Evolutionary conservation across 1,140 invertebrate genomes (phyloP).

Genomic region (Eurytemora carolleeae): DNA sequence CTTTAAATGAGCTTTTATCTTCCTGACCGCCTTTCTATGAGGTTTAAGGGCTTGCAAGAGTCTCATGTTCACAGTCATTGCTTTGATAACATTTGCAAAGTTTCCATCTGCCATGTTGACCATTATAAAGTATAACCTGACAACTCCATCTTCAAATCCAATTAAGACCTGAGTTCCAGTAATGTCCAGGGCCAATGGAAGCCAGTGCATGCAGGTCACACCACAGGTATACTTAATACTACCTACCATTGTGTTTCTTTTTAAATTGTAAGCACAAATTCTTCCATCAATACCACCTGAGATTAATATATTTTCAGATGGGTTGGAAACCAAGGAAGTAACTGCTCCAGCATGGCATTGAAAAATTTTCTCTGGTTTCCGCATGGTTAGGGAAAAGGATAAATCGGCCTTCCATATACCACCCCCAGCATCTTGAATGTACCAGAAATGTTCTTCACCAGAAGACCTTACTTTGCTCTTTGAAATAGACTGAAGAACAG

Average conservation of each 20-base stretch:
- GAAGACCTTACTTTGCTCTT: neutral
- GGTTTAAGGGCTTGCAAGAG: neutral
- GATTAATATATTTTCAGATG: neutral
- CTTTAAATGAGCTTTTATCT: neutral
- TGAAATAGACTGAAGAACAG: neutral
- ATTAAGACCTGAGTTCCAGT: neutral
- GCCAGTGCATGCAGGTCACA: neutral
- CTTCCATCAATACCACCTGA: neutral
- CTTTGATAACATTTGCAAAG: neutral
- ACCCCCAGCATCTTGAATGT: neutral
- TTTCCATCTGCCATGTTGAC: neutral
- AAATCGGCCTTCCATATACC: neutral
- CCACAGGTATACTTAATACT: neutral
- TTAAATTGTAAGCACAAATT: neutral
- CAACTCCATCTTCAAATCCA: neutral
- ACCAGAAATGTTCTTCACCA: neutral
- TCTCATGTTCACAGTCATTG: neutral
- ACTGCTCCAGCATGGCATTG: neutral
- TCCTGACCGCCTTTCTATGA: neutral
- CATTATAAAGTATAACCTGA: neutral
- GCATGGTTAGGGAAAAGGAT: neutral
- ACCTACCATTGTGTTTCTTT: neutral
- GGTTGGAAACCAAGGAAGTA: neutral
- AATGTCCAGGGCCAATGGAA: neutral
- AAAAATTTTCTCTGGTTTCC: neutral